Evolutionary conservation across 2,113 vertebrate species (phyloP), one percentile per base, ranked within the genome.

Genomic region (Balaeniceps rex): DNA sequence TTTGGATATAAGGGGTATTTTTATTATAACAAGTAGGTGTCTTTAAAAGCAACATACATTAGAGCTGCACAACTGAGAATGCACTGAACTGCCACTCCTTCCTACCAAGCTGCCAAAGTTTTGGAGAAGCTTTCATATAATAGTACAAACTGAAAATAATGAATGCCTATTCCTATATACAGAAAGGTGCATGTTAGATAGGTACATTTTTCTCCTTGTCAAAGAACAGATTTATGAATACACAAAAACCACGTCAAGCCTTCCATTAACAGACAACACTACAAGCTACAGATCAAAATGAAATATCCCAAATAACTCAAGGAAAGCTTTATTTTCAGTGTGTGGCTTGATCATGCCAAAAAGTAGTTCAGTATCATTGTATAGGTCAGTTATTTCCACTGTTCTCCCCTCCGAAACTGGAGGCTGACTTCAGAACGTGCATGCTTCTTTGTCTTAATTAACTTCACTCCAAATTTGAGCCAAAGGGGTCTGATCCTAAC

Each of bases 1-100:
- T 86, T 95, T 47, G 83, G 80, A 88, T 96, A 38, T 17, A 89
- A 76, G 54, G 64, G 14, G 18, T 94, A 88, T 76, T 96, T 97
- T 95, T 92, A 70, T 80, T 96, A 55, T 63, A 89, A 94, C 24
- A 84, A 2, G 25, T 70, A 89, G 87, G 33, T 90, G 77, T 92
- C 61, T 87, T 88, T 72, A 93, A 94, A 96, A 95, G 78, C 76
- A 96, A 92, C 29, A 63, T 14, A 78, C 66, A 42, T 90, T 76
- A 93, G 44, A 93, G 61, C 64, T 92, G 69, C 64, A 60, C 6
- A 95, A 77, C 64, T 90, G 77, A 97, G 71, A 92, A 76, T 18
- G 36, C 44, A 89, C 61, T 81, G 42, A 96, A 84, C 25, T 87
- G 61, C 71, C 55, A 76, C 34, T 83, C 90, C 51, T 65, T 96